Evolutionary conservation across 1,140 invertebrate species (phyloP).

Genomic region (Acromyrmex echinatior): DNA sequence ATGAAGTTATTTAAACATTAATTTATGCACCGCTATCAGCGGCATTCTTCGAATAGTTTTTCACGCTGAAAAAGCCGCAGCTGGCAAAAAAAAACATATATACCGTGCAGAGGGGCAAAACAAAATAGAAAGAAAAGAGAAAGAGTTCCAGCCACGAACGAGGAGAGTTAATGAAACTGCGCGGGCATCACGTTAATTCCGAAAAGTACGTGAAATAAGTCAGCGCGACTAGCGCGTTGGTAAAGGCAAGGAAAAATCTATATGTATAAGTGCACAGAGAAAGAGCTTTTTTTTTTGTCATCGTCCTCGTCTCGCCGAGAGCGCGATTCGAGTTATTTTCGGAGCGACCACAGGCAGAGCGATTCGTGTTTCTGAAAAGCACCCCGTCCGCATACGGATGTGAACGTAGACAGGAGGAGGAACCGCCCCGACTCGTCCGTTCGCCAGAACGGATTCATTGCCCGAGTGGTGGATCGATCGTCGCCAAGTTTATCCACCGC

Average conservation of each 20-base stretch:
- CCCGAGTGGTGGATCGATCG: constrained; percentile 51
- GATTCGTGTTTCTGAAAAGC: constrained; percentile 53
- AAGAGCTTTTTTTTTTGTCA: constrained; percentile 22
- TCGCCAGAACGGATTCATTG: constrained; percentile 56
- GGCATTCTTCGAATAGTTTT: constrained; percentile 54
- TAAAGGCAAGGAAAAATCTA: not conserved
- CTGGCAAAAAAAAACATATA: constrained; percentile 14
- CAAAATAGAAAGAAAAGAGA: not conserved
- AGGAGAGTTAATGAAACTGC: constrained; percentile 42
- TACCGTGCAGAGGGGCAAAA: not conserved
- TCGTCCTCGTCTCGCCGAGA: constrained; percentile 2
- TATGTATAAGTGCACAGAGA: constrained; percentile 22
- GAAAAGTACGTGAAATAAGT: constrained; percentile 72
- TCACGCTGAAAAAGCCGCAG: constrained; percentile 35
- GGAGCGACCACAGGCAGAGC: constrained; percentile 31
- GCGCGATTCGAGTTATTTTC: constrained; percentile 40
- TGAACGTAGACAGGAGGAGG: constrained; percentile 2
- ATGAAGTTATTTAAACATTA: constrained; percentile 69
- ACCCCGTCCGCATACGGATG: constrained; percentile 14
- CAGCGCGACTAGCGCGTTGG: constrained; percentile 37
- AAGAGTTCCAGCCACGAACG: not conserved
- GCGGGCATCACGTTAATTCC: constrained; percentile 65
- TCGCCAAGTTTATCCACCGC: constrained; percentile 56
- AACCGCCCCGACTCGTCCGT: constrained; percentile 50
- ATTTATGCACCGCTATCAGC: constrained; percentile 48